Base-by-base conservation (phyloP, 1,140 invertebrate species). In the Bacillus rossius region DNA sequence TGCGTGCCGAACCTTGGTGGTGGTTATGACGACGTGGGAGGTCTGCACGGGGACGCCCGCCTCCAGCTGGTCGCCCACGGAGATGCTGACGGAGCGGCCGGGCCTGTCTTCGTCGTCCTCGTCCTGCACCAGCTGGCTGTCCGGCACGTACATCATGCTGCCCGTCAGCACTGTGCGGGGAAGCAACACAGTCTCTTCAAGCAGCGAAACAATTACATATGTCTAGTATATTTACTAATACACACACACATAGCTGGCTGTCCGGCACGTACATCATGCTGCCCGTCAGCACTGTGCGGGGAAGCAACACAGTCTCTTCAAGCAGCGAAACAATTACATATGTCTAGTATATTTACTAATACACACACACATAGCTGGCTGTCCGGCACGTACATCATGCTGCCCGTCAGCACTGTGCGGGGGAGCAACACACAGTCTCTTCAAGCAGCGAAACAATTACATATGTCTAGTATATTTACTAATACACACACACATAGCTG, bases 191-290 rank as follows among this genome's bases (percentile, higher is more conserved):
- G n/a, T n/a, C n/a, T n/a, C n/a, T n/a, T n/a, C n/a, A n/a, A n/a
- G n/a, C n/a, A n/a, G n/a, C n/a, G n/a, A n/a, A n/a, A n/a, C n/a
- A n/a, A n/a, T n/a, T n/a, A n/a, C n/a, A n/a, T n/a, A n/a, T n/a
- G n/a, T n/a, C n/a, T n/a, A n/a, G n/a, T n/a, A n/a, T n/a, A n/a
- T n/a, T n/a, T n/a, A n/a, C n/a, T n/a, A n/a, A n/a, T n/a, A n/a
- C n/a, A n/a, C n/a, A n/a, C n/a, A n/a, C n/a, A n/a, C n/a, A n/a
- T n/a, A 94, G 67, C 61, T 91, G 88, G 62, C 87, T 89, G 67
- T 93, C 91, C 13, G 91, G 89, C n/a, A 92, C 89, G 72, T 92
- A 94, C 85, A 92, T 88, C 80, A 91, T 89, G 59, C 86, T 89
- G 60, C 84, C 82, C 8, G 79, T 79, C 13, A 84, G 69, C 61